Conservation (phyloP, 2,113 vertebrate genomes). For the Anoura caudifer region DNA sequence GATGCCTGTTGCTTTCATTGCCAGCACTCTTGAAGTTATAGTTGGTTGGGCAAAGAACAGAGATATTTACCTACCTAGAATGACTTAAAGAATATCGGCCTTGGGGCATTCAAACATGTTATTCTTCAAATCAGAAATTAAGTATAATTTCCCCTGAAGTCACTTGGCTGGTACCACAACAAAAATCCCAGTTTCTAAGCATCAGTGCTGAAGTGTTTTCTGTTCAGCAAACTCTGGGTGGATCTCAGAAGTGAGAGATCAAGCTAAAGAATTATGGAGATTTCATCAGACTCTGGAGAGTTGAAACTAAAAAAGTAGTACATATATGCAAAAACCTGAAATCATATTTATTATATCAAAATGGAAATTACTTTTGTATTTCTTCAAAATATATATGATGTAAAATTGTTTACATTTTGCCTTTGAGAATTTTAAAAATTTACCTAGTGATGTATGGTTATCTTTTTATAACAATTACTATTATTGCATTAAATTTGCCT, state of each 20-base stretch:
- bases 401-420: not conserved
- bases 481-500: not conserved
- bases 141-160: not conserved
- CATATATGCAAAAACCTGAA: not conserved
- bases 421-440: not conserved
- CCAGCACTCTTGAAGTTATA: not conserved
- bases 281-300: not conserved
- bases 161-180: not conserved
- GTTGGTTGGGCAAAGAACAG: not conserved
- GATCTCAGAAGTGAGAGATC: not conserved
- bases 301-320: not conserved
- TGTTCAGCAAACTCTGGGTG: not conserved
- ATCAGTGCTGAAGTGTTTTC: not conserved
- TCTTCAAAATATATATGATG: not conserved
- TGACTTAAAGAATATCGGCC: not conserved
- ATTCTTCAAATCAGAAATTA: not conserved
- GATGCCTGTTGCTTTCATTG: not conserved
- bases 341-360: not conserved
- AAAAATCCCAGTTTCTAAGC: not conserved
- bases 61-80: not conserved
- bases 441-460: not conserved
- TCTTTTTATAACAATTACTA: not conserved
- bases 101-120: not conserved
- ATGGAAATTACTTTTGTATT: not conserved
- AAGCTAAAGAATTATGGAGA: not conserved